phyloP scores from a whole-genome alignment of 1,140 invertebrate genomes.

The Chrysomallon squamiferum region DNA sequence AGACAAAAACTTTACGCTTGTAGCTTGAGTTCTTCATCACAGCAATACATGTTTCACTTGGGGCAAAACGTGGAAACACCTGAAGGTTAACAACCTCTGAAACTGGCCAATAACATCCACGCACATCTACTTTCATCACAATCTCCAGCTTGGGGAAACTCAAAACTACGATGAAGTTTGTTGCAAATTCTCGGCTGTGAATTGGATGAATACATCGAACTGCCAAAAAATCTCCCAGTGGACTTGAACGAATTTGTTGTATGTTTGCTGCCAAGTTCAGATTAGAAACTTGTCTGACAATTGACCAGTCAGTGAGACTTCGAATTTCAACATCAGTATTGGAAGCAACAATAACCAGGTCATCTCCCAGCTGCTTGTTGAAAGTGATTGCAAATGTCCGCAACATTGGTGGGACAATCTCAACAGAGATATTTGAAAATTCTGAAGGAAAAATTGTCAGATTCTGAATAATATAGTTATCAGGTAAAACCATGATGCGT shows the following conservation, averaged over 20 bases:
- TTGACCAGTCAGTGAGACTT: conserved; percentile 24
- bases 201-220: conserved; percentile 38
- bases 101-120: conserved; percentile 51
- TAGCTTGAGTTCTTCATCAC: conserved; percentile 44
- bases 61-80: conserved; percentile 48
- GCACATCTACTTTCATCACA: conserved; percentile 39
- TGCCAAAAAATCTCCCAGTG: conserved; percentile 37
- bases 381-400: conserved; percentile 32
- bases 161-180: conserved; percentile 36
- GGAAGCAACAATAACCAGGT: conserved; percentile 19
- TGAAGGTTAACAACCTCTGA: conserved; percentile 49
- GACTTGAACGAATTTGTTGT: conserved; percentile 44
- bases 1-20: conserved; percentile 42
- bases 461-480: conserved; percentile 40
- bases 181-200: conserved; percentile 37
- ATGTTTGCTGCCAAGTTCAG: conserved; percentile 34
- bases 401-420: conserved; percentile 22
- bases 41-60: conserved; percentile 42
- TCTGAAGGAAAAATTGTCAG: conserved; percentile 15
- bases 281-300: conserved; percentile 20
- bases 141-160: conserved; percentile 28
- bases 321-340: conserved; percentile 28
- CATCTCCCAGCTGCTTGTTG: conserved; percentile 33
- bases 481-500: conserved; percentile 32
- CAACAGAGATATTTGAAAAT: conserved; percentile 6